Conservation (phyloP, 2,797 vertebrate genomes). For the Aldrovandia affinis region DNA sequence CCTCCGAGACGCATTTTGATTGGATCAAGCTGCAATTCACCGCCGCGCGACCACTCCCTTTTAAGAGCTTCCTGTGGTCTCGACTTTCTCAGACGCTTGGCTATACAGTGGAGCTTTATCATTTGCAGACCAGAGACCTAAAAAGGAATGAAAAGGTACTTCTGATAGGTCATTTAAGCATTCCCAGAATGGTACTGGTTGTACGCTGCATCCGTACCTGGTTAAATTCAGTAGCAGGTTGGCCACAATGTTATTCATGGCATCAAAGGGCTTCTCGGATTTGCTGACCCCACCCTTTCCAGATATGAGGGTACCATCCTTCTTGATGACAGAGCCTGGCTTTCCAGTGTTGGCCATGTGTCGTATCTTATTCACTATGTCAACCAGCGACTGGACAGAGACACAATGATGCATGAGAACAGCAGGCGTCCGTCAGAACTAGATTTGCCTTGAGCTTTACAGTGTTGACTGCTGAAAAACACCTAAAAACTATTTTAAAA, state of each 20-base stretch:
- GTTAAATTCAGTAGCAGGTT: slow-evolving; percentile 92
- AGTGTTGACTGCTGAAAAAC: no score
- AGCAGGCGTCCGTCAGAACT: neutral
- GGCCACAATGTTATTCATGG: slow-evolving; percentile 96
- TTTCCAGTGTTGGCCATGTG: slow-evolving; percentile 76
- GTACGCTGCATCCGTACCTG: slow-evolving; percentile 73
- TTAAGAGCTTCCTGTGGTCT: neutral
- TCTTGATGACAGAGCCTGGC: slow-evolving; percentile 74
- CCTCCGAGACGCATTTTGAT: no score
- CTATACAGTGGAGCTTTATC: slow-evolving; percentile 1
- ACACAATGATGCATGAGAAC: slow-evolving; percentile 8
- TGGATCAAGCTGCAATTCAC: neutral
- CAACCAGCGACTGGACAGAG: slow-evolving; percentile 82
- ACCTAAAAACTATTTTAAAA: no score
- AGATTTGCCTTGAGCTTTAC: no score
- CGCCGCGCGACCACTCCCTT: neutral
- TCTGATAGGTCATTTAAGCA: neutral
- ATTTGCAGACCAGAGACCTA: neutral
- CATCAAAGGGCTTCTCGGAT: slow-evolving; percentile 87
- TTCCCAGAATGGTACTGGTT: neutral
- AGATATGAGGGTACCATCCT: slow-evolving; percentile 78
- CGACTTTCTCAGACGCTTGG: neutral
- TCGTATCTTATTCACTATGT: slow-evolving; percentile 92
- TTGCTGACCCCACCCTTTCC: slow-evolving; percentile 68
- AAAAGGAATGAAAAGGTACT: neutral